Evolutionary conservation across 2,888 invertebrate genomes (phyloP).

Genomic region (Leptinotarsa rubiginosa): DNA sequence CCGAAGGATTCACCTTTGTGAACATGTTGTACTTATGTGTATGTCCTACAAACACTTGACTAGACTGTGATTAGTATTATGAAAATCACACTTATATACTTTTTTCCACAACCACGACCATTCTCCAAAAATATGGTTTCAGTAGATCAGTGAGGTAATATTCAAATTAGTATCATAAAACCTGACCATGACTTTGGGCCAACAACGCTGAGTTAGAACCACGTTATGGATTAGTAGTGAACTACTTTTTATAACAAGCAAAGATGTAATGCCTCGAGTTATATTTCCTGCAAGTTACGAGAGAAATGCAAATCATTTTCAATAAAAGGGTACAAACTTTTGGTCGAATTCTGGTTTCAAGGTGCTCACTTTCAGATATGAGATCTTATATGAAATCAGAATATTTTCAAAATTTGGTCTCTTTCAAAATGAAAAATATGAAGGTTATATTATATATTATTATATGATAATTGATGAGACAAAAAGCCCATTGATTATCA

Average conservation of each 20-base stretch:
- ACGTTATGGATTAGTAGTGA: neutral
- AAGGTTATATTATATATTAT: too few species aligned
- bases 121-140: neutral
- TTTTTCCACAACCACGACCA: neutral
- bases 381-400: too few species aligned
- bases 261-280: too few species aligned
- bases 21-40: slow-evolving; percentile 9
- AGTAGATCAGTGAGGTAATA: neutral
- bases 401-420: neutral
- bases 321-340: too few species aligned
- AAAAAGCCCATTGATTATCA: too few species aligned
- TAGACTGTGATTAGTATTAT: neutral
- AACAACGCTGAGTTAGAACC: neutral
- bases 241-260: neutral
- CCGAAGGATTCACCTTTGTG: neutral
- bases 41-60: neutral
- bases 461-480: too few species aligned
- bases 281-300: too few species aligned
- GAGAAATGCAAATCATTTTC: too few species aligned
- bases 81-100: neutral
- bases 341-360: too few species aligned
- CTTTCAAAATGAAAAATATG: too few species aligned
- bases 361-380: too few species aligned
- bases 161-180: neutral
- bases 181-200: slow-evolving; percentile 6